Base-by-base conservation (phyloP, 35 echinoderm and acorn worm genomes). In the Heliocidaris erythrogramma region DNA sequence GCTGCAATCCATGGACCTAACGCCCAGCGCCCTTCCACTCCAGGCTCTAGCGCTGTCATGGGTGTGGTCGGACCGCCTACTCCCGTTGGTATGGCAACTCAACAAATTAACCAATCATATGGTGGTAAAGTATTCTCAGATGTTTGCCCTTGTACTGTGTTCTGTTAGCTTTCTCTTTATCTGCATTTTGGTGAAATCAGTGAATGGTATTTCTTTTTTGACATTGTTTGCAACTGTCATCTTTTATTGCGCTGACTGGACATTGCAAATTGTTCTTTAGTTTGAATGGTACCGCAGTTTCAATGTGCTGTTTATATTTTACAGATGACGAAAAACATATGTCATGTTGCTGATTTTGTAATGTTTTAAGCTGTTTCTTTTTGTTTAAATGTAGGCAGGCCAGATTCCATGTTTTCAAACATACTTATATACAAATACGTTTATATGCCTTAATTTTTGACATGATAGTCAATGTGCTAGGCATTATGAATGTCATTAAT, bases 51-150 rank as follows among this genome's bases (percentile, higher is more conserved):
- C 31, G 98, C 98, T 31, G 94, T 99, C 93, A 99, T 99, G 98
- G 98, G 98, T 92, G 97, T 99, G 21, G 98, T 99, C 30, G 98
- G 98, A 29, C 98, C 98, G 0, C 98, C 98, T 32, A 99, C 98
- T 16, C 98, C 98, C 31, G 98, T 99, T 35, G 98, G 97, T 42
- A 97, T 99, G 98, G 96, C 94, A 85, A 96, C 97, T 59, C 96
- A 96, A 93, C 98, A 99, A 49, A 93, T 98, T 47, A 93, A 92
- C 69, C 95, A 92, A 84, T 89, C 95, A 93, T 93, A 94, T 85
- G 88, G 88, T 30, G 90, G 69, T 48, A 94, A 92, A 89, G 69
- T 48, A 47, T 86, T 96, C 94, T 65, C 95, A 78, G 85, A 86
- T 92, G 93, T 18, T 85, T 89, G 12, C 7, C n/a, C 17, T 30